These are phyloP conservation scores for Pandion haliaetus DNA, from an alignment of 2,113 vertebrate species.

Conservation along the genomic window DNA sequence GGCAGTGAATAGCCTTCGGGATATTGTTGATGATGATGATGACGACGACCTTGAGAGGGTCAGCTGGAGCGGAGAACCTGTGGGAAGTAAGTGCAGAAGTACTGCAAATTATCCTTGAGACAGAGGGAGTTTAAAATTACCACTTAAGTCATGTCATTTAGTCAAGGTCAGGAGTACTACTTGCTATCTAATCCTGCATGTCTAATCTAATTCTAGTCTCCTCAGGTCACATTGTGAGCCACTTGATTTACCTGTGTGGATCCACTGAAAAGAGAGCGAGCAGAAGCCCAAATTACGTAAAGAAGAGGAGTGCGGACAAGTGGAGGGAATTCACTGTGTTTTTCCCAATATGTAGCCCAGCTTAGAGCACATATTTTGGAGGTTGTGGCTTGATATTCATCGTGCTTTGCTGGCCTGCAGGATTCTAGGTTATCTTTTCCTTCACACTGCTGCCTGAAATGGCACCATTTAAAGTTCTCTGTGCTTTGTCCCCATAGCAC, in stretches of 20 bases:
- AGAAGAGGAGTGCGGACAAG: not conserved
- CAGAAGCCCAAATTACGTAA: not conserved
- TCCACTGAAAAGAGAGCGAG: not conserved
- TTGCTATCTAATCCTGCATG: not conserved
- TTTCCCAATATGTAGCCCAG: not conserved
- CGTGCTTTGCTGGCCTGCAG: not conserved
- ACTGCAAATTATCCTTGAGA: not conserved
- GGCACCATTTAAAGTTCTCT: not conserved
- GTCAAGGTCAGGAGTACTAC: not conserved
- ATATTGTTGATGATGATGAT: slow-evolving; percentile 84
- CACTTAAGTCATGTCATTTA: not conserved
- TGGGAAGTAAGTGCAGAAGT: slow-evolving; percentile 85
- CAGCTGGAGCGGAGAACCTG: slow-evolving; percentile 95
- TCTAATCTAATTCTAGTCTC: not conserved
- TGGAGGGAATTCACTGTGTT: not conserved
- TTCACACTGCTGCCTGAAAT: not conserved
- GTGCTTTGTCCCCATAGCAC: not conserved
- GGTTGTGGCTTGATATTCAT: not conserved
- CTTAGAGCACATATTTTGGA: not conserved
- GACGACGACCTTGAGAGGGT: slow-evolving; percentile 89
- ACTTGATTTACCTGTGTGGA: not conserved
- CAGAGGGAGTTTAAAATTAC: not conserved
- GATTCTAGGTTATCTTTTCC: not conserved
- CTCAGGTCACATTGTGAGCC: not conserved
- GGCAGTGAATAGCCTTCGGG: slow-evolving; percentile 88